Conservation (phyloP, 2,888 invertebrate species). For the Lucinisca nassula region DNA sequence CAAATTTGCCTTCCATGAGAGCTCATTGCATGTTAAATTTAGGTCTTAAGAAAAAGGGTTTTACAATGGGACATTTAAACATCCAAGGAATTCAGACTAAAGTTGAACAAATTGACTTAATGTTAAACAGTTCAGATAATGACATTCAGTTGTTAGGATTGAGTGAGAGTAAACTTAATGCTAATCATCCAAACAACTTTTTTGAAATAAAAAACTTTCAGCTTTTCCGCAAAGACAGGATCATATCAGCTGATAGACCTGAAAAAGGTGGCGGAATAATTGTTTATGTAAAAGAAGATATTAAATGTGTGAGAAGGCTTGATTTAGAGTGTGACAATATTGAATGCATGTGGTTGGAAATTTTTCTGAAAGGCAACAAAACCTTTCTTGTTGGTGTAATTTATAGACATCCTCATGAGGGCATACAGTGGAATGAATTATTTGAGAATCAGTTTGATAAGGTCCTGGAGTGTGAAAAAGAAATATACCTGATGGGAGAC, state of each 20-base stretch:
- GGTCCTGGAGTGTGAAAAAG: too few relatives aligned
- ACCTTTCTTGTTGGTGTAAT: neutral
- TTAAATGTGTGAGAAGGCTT: neutral
- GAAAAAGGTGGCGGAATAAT: neutral
- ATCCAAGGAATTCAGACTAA: too few relatives aligned
- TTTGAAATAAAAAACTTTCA: neutral
- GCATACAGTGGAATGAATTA: neutral
- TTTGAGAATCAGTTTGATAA: neutral
- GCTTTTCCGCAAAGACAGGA: neutral
- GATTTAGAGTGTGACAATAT: constrained; percentile 2
- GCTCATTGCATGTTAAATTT: constrained; percentile 2
- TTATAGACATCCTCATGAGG: neutral
- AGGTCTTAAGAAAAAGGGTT: neutral
- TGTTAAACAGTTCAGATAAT: too few relatives aligned
- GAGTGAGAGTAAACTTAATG: neutral
- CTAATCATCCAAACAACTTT: neutral
- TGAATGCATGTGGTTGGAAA: too few relatives aligned
- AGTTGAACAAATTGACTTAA: too few relatives aligned
- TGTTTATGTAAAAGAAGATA: constrained; percentile 1
- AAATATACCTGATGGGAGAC: too few relatives aligned
- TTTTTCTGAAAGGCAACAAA: neutral
- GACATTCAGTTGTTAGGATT: neutral
- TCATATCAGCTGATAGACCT: neutral
- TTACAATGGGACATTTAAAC: too few relatives aligned
- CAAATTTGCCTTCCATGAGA: neutral